Base-by-base conservation (phyloP, 2,113 vertebrate species). In the Dasyprocta punctata region DNA sequence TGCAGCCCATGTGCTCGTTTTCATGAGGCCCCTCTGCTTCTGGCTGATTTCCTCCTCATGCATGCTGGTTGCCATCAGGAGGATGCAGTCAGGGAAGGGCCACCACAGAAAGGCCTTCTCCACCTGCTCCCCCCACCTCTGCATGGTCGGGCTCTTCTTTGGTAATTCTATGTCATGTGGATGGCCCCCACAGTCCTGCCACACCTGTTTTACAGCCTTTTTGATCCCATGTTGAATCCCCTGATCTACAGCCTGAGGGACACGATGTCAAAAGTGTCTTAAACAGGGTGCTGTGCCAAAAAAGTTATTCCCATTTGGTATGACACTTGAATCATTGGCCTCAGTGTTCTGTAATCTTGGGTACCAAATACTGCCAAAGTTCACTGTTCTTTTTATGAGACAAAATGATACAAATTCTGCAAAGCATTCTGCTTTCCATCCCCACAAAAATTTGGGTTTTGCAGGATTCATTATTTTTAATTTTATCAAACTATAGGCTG, bases 211-310 rank as follows among this genome's bases (percentile, higher is more conserved):
- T 67, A 94, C 4, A 94, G 87, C 0, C 1, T 88, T 20, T 38
- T 96, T 12, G 69, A 41, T 11, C 69, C 38, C 38, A 41, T 4
- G n/a, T 56, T 92, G 52, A 96, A 97, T 44, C 58, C 20, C 0
- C 19, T 96, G 3, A 89, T 86, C 56, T 92, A 96, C 2, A 96
- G 93, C 60, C 65, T 90, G 36, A 90, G 86, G 63, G 90, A 91
- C 0, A 0, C 3, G 24, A 88, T 41, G 19, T 75, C 41, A 41
- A 24, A 73, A 73, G 22, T 26, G 11, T 73, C 71, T 73, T 41
- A 94, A 85, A 26, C 4, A 81, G 47, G 36, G 10, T 1, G 0
- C 13, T 65, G 44, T 52, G 7, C 80, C 60, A 61, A 56, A 54
- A 86, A 33, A 58, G n/a, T 52, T 65, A 44, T 73, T 86, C 60